Percentiles rank a stretch among this genome's conserved stretches.
phyloP scores from a whole-genome alignment of 2,888 invertebrate genomes.

The Heliconius aoede region DNA sequence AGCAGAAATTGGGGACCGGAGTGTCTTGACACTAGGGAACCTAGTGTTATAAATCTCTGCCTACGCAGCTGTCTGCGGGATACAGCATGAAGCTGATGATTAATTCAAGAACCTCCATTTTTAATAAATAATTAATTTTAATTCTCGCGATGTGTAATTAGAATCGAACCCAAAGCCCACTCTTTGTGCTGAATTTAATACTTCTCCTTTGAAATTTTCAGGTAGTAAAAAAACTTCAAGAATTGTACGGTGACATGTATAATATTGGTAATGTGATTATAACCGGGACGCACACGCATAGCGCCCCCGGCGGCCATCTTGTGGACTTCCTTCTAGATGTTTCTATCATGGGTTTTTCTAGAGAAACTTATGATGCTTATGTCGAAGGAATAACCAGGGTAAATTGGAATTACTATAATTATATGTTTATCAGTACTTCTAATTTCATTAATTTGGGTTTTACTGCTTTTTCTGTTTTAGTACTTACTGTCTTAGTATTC shows the following conservation, averaged over 20 bases:
- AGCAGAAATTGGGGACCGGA: no score
- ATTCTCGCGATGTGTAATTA: neutral
- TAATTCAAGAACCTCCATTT: no score
- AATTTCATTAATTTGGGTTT: no score
- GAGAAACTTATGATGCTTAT: constrained; percentile 73
- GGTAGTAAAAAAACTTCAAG: constrained; percentile 88
- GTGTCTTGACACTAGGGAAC: no score
- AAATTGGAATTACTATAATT: constrained; percentile 39
- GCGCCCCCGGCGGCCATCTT: constrained; percentile 93
- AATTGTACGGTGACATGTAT: constrained; percentile 88
- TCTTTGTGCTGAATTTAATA: neutral
- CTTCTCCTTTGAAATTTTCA: constrained; percentile 58
- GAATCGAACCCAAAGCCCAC: neutral
- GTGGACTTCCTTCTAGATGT: constrained; percentile 94
- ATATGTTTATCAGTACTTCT: no score
- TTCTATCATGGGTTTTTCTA: constrained; percentile 90
- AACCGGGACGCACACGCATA: constrained; percentile 95
- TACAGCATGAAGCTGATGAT: no score
- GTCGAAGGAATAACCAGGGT: constrained; percentile 76
- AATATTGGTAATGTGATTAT: constrained; percentile 91
- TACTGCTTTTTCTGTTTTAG: no score
- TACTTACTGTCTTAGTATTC: no score
- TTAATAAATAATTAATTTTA: no score
- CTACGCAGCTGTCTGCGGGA: no score
- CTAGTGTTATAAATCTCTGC: no score